Conservation (phyloP, 2,113 vertebrate genomes). For the Solea senegalensis region DNA sequence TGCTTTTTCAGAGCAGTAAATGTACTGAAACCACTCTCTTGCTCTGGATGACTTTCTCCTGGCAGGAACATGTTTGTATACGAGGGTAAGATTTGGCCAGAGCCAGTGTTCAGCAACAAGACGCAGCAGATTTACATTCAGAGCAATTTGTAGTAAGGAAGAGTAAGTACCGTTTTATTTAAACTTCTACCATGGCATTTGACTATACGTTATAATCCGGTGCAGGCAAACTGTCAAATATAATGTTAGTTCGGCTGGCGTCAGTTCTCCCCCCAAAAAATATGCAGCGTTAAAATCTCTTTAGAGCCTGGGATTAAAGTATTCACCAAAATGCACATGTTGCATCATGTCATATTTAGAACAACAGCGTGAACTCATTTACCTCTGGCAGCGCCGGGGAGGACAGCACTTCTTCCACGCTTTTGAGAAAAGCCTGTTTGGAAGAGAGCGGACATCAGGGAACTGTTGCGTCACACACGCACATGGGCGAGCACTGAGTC, state of each 20-base stretch:
- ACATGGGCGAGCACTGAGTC: conserved; percentile 38
- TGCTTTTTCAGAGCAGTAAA: conserved; percentile 43
- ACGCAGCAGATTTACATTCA: conserved; percentile 28
- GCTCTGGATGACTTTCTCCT: conserved; percentile 38
- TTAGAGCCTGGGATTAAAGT: conserved; percentile 31
- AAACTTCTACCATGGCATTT: not conserved
- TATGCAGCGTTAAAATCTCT: conserved; percentile 26
- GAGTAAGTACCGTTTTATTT: not conserved
- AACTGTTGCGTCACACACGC: conserved; percentile 51
- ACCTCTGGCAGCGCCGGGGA: conserved; percentile 76
- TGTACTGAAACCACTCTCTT: conserved; percentile 57
- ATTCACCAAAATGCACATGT: conserved; percentile 43
- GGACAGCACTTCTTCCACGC: conserved; percentile 84
- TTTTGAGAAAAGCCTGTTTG: conserved; percentile 87
- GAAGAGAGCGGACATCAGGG: conserved; percentile 55
- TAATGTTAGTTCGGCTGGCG: conserved; percentile 23
- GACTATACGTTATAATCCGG: conserved; percentile 2
- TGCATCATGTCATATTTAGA: conserved; percentile 46
- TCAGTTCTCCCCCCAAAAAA: conserved; percentile 6
- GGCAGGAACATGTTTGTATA: conserved; percentile 34
- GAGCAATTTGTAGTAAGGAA: not conserved
- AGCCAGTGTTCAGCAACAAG: conserved; percentile 14
- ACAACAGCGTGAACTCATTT: conserved; percentile 70
- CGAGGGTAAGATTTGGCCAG: conserved; percentile 31
- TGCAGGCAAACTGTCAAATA: conserved; percentile 11